Conservation (phyloP, 2,888 invertebrate genomes). For the Cryptocephalus primarius region DNA sequence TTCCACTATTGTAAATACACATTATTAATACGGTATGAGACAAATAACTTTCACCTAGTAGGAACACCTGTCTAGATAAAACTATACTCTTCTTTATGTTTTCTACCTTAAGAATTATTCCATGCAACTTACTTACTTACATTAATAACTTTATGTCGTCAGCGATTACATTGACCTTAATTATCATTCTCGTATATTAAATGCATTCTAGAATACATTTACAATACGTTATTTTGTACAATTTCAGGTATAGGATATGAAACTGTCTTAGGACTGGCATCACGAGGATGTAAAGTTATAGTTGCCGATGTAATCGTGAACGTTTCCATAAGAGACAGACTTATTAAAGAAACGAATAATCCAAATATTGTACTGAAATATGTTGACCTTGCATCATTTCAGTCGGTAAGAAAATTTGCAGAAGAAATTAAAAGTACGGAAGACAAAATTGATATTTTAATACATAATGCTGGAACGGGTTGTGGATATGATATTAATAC, state of each 20-base stretch:
- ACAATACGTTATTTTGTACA: not conserved
- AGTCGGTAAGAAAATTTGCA: conserved; percentile 49
- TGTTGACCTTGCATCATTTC: conserved; percentile 44
- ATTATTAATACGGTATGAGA: too few species aligned
- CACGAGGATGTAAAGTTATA: conserved; percentile 42
- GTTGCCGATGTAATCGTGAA: conserved; percentile 35
- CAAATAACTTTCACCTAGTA: too few species aligned
- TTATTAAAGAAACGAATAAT: conserved; percentile 26
- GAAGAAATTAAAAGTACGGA: conserved; percentile 43
- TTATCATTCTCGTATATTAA: too few species aligned
- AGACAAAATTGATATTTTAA: conserved; percentile 46
- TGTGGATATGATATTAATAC: conserved; percentile 39
- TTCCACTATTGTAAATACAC: too few species aligned
- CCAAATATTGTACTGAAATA: conserved; percentile 32
- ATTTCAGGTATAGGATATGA: conserved; percentile 36
- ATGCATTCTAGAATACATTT: too few species aligned
- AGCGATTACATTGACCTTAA: too few species aligned
- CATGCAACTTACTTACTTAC: too few species aligned
- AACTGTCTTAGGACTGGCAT: conserved; percentile 35
- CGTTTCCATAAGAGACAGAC: conserved; percentile 18
- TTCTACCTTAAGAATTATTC: too few species aligned
- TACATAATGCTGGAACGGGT: conserved; percentile 56
- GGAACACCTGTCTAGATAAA: too few species aligned
- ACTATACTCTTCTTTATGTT: too few species aligned
- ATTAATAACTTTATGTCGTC: too few species aligned